A percentile compares a stretch with the other conserved stretches of the same genome.
phyloP scores from a whole-genome alignment of 2,797 vertebrate species.

The Dendrocincla fuliginosa region DNA sequence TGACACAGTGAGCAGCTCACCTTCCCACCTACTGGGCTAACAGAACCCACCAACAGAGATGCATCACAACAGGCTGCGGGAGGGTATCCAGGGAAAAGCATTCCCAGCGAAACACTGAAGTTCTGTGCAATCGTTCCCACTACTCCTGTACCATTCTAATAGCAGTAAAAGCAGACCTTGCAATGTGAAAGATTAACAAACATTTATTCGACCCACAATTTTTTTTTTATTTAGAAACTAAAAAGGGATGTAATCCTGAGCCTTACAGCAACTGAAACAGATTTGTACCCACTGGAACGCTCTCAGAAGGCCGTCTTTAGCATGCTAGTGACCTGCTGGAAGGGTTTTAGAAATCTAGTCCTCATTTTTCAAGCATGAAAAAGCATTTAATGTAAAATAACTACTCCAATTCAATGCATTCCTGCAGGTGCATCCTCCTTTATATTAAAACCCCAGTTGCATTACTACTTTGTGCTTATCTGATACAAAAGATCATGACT shows the following conservation, averaged over 20 bases:
- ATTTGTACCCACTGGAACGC: background rate
- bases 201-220: background rate
- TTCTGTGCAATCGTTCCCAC: background rate
- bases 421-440: background rate
- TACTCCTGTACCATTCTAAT: background rate
- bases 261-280: background rate
- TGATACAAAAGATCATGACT: background rate
- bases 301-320: background rate
- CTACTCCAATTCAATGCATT: background rate
- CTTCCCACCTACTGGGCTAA: rapidly evolving
- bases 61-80: rapidly evolving
- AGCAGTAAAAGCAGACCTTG: background rate
- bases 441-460: background rate
- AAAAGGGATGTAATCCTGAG: background rate
- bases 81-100: background rate
- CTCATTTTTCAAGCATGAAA: background rate
- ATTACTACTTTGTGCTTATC: background rate
- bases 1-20: rapidly evolving
- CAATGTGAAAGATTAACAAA: background rate
- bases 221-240: background rate
- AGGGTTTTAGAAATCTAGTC: conserved; percentile 11
- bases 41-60: rapidly evolving
- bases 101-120: background rate
- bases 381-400: background rate
- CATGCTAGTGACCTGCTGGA: background rate